phyloP scores from a whole-genome alignment of 2,797 vertebrate species.

The Eulemur rubriventer region DNA sequence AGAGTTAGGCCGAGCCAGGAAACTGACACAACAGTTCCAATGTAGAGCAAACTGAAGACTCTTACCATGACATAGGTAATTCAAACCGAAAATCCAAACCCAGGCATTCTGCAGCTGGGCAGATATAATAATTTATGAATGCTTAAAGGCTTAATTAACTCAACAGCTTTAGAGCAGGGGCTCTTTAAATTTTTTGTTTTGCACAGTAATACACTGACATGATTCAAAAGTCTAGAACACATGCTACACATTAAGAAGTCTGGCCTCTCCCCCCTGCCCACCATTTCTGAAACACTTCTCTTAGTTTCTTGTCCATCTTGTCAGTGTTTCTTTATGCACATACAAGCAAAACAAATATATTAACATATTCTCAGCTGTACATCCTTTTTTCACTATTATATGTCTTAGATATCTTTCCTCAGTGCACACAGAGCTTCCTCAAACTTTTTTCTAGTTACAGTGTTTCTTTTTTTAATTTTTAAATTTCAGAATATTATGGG shows the following conservation, averaged over 20 bases:
- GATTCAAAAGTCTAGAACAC: neutral
- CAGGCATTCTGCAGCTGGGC: neutral
- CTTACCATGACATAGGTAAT: neutral
- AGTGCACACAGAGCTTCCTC: neutral
- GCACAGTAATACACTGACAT: accelerated
- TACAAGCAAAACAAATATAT: neutral
- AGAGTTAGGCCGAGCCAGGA: constrained; percentile 4
- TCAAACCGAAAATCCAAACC: neutral
- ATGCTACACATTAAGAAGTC: neutral
- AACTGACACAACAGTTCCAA: neutral
- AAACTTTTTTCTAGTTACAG: neutral
- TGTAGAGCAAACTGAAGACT: neutral
- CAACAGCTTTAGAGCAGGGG: neutral
- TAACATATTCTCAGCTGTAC: neutral
- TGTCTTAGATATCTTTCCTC: neutral
- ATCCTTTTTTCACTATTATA: neutral
- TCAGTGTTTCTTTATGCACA: neutral
- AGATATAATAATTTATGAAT: neutral
- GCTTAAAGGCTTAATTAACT: neutral
- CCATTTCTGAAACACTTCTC: neutral
- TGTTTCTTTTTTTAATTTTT: too few relatives aligned
- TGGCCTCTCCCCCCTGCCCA: neutral
- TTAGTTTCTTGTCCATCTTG: neutral
- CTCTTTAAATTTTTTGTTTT: neutral
- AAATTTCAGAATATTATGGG: too few relatives aligned